phyloP scores from a whole-genome alignment of 2,888 invertebrate species.

The Tipula lateralis region DNA sequence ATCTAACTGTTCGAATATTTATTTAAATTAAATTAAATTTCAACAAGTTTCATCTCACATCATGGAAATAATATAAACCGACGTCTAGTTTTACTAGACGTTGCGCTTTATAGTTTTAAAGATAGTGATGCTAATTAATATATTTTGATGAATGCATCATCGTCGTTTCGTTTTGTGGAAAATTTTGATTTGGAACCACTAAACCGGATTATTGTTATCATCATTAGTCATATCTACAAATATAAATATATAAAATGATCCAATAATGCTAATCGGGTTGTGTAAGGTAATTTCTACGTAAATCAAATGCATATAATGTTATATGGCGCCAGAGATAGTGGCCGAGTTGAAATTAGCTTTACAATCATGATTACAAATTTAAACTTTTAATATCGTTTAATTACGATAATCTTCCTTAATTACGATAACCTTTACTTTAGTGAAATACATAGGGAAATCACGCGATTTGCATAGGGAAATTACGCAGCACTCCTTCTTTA shows the following conservation, averaged over 20 bases:
- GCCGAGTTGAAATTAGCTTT: not conserved
- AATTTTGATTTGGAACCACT: not conserved
- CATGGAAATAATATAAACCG: not conserved
- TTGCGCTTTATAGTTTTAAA: not conserved
- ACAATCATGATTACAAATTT: not conserved
- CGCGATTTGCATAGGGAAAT: too few species aligned
- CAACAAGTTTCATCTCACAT: not conserved
- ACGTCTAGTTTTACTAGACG: not conserved
- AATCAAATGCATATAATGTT: not conserved
- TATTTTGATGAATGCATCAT: not conserved
- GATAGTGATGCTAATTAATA: not conserved
- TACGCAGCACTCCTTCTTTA: too few species aligned
- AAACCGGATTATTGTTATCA: not conserved
- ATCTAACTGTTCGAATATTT: not conserved
- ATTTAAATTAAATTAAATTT: not conserved
- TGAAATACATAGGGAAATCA: too few species aligned
- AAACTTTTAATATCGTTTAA: too few species aligned
- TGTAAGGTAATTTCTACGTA: not conserved
- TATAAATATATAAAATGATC: too few species aligned
- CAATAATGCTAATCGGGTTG: too few species aligned
- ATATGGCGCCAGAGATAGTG: not conserved
- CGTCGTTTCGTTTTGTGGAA: not conserved
- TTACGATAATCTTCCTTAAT: too few species aligned
- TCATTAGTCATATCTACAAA: too few species aligned
- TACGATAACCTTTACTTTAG: too few species aligned